Evolutionary conservation across 2,888 invertebrate genomes (phyloP), one percentile per base, ranked within the genome.

Genomic region (Heliconius aoede): DNA sequence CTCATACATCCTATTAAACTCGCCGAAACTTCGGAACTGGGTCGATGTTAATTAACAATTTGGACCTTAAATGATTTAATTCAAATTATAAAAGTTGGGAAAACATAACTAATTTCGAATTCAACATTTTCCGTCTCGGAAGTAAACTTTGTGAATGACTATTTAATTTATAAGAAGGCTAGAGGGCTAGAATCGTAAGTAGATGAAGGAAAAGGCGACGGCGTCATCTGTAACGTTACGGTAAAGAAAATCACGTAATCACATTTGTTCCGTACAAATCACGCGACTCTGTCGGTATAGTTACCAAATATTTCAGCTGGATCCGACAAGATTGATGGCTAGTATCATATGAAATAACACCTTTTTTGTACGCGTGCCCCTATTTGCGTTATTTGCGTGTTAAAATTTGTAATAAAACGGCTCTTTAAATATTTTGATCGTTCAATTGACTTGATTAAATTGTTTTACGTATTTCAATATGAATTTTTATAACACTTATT

Each of bases 1-100:
- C 64, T 69, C 72, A 74, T 75, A 74, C 60, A 76, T 75, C 76
- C 55, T 62, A 69, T 69, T 51, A 75, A 71, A 76, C 58, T 75
- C 73, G 62, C 69, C 73, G 58, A 79, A 75, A 78, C 74, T 80
- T 67, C 51, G 61, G 55, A 75, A 75, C 73, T 62, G 64, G 51
- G 78, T 30, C 58, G 74, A 77, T 71, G 55, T 75, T 76, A 77
- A 75, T 75, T 76, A 77, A 61, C 65, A 79, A 76, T 78, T 76
- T 78, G 61, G 69, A 81, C 36, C 73, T 80, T 67, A 68, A 81
- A 78, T 80, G 78, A 82, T 80, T 81, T 68, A 64, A 81, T 81
- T 78, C 68, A 74, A 71, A 74, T 73, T 46, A 69, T 72, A 60
- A 78, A 65, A 67, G 73, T 78, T 80, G 69, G 68, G 74, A 69